Evolutionary conservation across 2,113 vertebrate genomes (phyloP), one percentile per base, ranked within the genome.

Genomic region (Dicrurus megarhynchus): DNA sequence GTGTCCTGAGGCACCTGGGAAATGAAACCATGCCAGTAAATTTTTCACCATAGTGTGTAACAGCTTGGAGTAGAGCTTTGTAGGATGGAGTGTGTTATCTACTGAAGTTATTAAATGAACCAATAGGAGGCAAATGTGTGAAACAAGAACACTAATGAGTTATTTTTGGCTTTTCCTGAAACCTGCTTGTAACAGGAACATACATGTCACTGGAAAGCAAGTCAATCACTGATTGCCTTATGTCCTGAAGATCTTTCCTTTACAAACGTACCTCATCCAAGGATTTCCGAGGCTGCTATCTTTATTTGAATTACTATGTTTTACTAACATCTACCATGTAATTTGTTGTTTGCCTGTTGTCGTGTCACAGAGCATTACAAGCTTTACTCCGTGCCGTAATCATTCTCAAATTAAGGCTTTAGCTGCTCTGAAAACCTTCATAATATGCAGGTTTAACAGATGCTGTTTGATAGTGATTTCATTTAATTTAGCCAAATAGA

Each of bases 261-360:
- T 53, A 41, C 42, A 63, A 84, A 71, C 64, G 67, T 67, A 18
- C 49, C 83, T 92, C 75, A 67, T 55, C 76, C 84, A 42, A 74
- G 68, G 39, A 74, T 33, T 96, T 92, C 60, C 30, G 82, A 94
- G 60, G 56, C 91, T 92, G 77, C 80, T 75, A n/a, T 90, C 78
- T 94, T 89, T 87, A 84, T 75, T 64, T 73, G 79, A 79, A 92
- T 95, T 71, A 80, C 91, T 95, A 7, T 90, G 53, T 89, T 95
- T 84, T 89, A 37, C 80, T 78, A 92, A 59, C 83, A 71, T 60
- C 86, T 64, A 61, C 73, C 28, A 7, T 96, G 28, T 92, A 92
- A 95, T 96, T 95, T 92, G 80, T 92, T 87, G 68, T 93, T 94
- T 95, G 77, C 80, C 91, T 95, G 73, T 96, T 95, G 89, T 89